Base-by-base conservation (phyloP, 2,888 invertebrate species). In the Diplolepis rosae region DNA sequence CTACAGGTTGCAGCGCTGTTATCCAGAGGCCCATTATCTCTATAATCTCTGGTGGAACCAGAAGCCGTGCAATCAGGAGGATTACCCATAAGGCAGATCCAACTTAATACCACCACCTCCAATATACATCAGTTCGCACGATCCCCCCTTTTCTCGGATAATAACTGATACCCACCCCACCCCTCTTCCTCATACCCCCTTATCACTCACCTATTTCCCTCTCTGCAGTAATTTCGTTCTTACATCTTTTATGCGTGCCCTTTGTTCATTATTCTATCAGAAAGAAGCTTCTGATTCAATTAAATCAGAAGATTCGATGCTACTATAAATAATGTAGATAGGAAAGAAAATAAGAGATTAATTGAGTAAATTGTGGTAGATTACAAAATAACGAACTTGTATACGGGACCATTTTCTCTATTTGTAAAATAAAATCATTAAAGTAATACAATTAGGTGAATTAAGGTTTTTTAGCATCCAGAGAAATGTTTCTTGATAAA, bases 71-170 rank as follows among this genome's bases (percentile, higher is more conserved):
- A 77, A 79, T 80, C 79, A 75, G 77, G 76, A 73, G 73, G 75
- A 80, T 79, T 73, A 73, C 77, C 83, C 78, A 79, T 79, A 76
- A 79, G 77, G 78, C 79, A 78, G 79, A 79, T 77, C 61, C 69
- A 24, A 61, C 35, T 30, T 22, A 50, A 45, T 30, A 28, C 61
- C 39, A 61, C 61, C 35, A 61, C 35, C 61, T 61, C 24, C 39
- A 61, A 61, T 61, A 35, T 39, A 27, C 61, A 39, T 61, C 61
- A 61, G 24, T 61, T 61, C 39, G 61, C 61, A 61, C 61, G 61
- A 61, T 24, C 24, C 39, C 39, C 32, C 18, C 30, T 61, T 6
- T 61, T 22, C 39, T 39, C 39, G 39, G 39, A 61, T 61, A 61
- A 61, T 61, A 61, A 61, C 13, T 35, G 35, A 56, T 56, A 56